Evolutionary conservation across 2,888 invertebrate species (phyloP).

Genomic region (Trichacis sp.): DNA sequence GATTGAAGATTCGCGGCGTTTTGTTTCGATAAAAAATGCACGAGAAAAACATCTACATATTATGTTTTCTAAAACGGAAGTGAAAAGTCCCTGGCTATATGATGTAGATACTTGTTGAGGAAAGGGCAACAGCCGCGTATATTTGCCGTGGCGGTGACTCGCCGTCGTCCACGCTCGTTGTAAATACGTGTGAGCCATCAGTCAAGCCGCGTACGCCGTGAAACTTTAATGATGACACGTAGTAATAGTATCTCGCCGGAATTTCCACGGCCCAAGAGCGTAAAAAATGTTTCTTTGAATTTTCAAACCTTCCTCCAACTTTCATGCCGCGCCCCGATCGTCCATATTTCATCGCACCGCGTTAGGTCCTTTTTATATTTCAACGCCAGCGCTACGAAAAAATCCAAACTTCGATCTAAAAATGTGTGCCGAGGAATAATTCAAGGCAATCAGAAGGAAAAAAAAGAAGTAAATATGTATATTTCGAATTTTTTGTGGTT

Average conservation of each 20-base stretch:
- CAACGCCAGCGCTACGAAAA: too few species aligned
- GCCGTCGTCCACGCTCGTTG: constrained; percentile 17
- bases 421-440: too few species aligned
- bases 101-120: constrained; percentile 21
- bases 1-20: too few species aligned
- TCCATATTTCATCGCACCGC: too few species aligned
- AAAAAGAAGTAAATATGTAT: too few species aligned
- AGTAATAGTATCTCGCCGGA: constrained; percentile 6
- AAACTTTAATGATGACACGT: constrained; percentile 25
- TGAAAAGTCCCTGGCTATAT: too few species aligned
- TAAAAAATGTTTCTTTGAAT: constrained; percentile 5
- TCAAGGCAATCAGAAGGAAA: too few species aligned
- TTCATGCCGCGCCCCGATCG: background rate
- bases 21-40: too few species aligned
- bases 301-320: background rate
- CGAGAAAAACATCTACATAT: too few species aligned
- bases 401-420: too few species aligned
- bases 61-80: too few species aligned
- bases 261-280: background rate
- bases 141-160: constrained; percentile 19
- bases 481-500: too few species aligned
- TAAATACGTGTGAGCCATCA: constrained; percentile 15
- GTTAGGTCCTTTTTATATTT: background rate
- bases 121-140: constrained; percentile 37
- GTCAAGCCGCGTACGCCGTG: constrained; percentile 18